Conservation (phyloP, 1,140 invertebrate species). For the Musca domestica region DNA sequence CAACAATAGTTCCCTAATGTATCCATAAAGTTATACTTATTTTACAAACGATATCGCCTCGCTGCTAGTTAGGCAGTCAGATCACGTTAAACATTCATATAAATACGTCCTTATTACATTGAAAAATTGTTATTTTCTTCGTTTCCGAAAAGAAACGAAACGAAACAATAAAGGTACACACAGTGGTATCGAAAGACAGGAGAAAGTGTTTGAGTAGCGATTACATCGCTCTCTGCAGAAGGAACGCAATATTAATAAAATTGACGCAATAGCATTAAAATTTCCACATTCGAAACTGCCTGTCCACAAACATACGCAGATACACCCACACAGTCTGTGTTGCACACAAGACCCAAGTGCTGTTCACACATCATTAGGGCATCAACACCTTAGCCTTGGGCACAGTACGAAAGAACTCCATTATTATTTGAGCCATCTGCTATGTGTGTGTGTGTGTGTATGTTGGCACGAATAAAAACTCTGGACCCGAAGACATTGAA, state of each 20-base stretch:
- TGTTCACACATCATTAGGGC: slow-evolving; percentile 19
- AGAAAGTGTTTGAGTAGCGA: no score
- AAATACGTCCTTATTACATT: slow-evolving; percentile 12
- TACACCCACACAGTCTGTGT: not conserved
- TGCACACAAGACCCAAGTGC: not conserved
- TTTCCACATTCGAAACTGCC: not conserved
- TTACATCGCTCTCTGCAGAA: no score
- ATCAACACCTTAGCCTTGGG: slow-evolving; percentile 9
- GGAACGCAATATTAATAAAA: not conserved
- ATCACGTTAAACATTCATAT: slow-evolving; percentile 15
- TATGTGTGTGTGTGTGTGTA: not conserved
- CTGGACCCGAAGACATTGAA: no score
- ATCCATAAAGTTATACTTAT: slow-evolving; percentile 12
- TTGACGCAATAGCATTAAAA: slow-evolving; percentile 8
- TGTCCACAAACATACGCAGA: no score
- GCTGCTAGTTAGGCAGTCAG: not conserved
- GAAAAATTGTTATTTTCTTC: slow-evolving; percentile 5
- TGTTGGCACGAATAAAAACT: not conserved
- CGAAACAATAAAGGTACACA: no score
- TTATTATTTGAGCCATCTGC: slow-evolving; percentile 4
- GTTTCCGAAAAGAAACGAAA: no score
- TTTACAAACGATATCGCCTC: not conserved
- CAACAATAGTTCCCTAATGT: no score
- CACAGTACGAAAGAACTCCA: not conserved
- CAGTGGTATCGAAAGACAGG: no score